Base-by-base conservation (phyloP, 1,140 invertebrate genomes). In the Galendromus occidentalis region DNA sequence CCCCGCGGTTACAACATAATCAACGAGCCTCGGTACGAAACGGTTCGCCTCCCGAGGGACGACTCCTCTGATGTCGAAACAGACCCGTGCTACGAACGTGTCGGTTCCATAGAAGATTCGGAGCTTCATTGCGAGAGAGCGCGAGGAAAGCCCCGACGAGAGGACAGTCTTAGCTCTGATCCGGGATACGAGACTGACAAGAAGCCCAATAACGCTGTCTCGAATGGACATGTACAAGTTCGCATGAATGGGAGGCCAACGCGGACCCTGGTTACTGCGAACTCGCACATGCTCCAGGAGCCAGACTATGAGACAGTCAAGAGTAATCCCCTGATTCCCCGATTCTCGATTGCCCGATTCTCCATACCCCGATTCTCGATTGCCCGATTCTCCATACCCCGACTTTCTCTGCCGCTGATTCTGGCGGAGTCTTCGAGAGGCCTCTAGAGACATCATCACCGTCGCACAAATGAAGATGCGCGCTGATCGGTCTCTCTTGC, bases 101-200 rank as follows among this genome's bases (percentile, higher is more conserved):
- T 59, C 14, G 51, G 51, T 25, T 22, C 51, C 14, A 14, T 20
- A 59, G 25, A 59, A 22, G 51, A 29, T 9, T 4, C 12, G 14
- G 51, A 59, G 9, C 51, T 22, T 29, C 51, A 59, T 5, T 59
- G 25, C 51, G 51, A 59, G 33, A 17, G 51, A 33, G 51, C 25
- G 1, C 1, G 51, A 25, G 33, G 33, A 4, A 59, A 59, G 9
- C 51, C 51, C 2, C 51, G 25, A 22, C 51, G 51, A 22, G 51
- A 59, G 25, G 51, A 59, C 51, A 59, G 51, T 33, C 51, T 59
- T 22, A 59, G 51, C 33, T 59, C 51, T 6, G 51, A 59, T 59
- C 51, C 51, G 51, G 51, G 51, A 29, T 59, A 59, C 33, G 51
- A 59, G 22, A 59, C 51, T 6, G 51, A 20, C 1, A 59, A 59